These are phyloP conservation scores for Hypsibius dujardini DNA, from an alignment of 1,140 invertebrate genomes.

Conservation along the genomic window DNA sequence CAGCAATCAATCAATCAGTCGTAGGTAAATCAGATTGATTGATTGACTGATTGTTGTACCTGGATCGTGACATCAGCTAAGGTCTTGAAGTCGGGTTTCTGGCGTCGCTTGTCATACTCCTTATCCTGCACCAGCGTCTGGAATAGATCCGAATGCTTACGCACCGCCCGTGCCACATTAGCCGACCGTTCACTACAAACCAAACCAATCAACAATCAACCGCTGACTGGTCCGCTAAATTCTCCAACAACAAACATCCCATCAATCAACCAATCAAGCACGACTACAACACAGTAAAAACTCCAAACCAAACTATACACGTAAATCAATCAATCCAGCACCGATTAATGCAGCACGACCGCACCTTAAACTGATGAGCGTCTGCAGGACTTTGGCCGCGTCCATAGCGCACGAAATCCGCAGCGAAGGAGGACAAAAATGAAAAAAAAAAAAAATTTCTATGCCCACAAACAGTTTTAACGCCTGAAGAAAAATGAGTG, in stretches of 20 bases:
- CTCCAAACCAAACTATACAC: too few relatives aligned
- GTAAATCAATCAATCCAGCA: too few relatives aligned
- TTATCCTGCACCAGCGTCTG: constrained; percentile 45
- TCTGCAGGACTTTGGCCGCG: neutral
- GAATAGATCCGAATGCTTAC: constrained; percentile 48
- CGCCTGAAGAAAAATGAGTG: neutral
- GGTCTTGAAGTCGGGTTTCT: constrained; percentile 51
- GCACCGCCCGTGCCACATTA: constrained; percentile 52
- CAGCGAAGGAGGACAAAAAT: too few relatives aligned
- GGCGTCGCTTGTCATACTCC: neutral
- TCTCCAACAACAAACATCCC: too few relatives aligned
- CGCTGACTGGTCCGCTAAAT: too few relatives aligned
- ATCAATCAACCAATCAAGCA: too few relatives aligned
- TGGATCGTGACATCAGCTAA: constrained; percentile 56
- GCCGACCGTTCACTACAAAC: constrained; percentile 47
- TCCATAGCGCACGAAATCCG: neutral
- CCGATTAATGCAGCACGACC: too few relatives aligned
- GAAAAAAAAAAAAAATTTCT: neutral
- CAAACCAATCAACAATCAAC: too few relatives aligned
- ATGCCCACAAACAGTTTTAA: neutral
- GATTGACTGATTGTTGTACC: neutral
- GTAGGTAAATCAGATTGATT: too few relatives aligned
- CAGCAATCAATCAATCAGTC: too few relatives aligned
- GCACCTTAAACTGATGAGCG: neutral
- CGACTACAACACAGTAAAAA: too few relatives aligned